Conservation (phyloP, 1,140 invertebrate species). For the Drosophila pectinifera region DNA sequence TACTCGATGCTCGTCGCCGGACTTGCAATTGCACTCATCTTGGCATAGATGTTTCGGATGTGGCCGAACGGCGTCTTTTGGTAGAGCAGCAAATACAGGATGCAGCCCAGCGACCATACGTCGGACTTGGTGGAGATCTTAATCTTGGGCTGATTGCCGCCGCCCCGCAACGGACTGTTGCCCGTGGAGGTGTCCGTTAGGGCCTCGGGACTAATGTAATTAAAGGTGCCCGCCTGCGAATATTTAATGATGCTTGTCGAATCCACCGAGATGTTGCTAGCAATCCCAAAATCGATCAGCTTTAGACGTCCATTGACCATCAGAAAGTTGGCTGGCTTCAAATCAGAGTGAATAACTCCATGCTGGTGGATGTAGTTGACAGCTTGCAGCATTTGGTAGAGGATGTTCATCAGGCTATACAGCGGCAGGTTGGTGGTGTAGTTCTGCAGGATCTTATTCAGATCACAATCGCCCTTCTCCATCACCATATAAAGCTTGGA, state of each 20-base stretch:
- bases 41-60: constrained; percentile 90
- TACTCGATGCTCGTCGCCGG: constrained; percentile 91
- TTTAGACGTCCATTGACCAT: constrained; percentile 94
- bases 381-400: constrained; percentile 96
- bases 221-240: constrained; percentile 93
- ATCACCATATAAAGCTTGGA: constrained; percentile 93
- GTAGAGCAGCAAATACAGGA: constrained; percentile 97
- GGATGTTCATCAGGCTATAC: constrained; percentile 94
- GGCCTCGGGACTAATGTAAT: constrained; percentile 98
- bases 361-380: constrained; percentile 96
- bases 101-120: constrained; percentile 99
- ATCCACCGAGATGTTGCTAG: constrained; percentile 94
- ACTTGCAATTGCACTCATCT: constrained; percentile 93
- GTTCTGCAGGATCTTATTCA: constrained; percentile 91
- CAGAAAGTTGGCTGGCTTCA: constrained; percentile 99
- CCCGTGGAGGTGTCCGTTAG: constrained; percentile 87
- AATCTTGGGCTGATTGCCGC: constrained; percentile 80
- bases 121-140: constrained; percentile 96
- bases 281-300: constrained; percentile 99
- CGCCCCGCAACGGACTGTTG: constrained; percentile 72
- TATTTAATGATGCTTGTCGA: constrained; percentile 95
- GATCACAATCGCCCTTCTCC: constrained; percentile 96
- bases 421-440: constrained; percentile 87
- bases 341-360: constrained; percentile 96
- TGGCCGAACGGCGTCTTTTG: constrained; percentile 96